Evolutionary conservation across 2,888 invertebrate genomes (phyloP), one percentile per base, ranked within the genome.

Genomic region (Punctoribates punctum): DNA sequence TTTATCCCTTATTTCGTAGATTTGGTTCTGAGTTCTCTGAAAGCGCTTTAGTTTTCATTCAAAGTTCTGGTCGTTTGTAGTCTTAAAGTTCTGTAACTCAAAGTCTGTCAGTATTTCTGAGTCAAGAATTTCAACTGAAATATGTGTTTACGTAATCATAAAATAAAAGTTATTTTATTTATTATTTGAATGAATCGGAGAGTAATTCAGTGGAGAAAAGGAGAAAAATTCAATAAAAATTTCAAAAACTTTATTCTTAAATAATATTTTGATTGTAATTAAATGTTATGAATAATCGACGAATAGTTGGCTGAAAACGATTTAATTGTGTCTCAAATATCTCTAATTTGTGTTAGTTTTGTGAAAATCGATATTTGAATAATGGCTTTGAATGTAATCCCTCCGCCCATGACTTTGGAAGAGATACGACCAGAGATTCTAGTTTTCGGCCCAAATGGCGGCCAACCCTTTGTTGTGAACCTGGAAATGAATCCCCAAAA

Each of bases 401-500:
- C 73, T 13, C 38, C 73, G 13, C n/a, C 76, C 17, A 57, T 73
- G 76, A n/a, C 57, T 60, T 17, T 76, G 11, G 27, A 48, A 20
- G 76, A 76, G 46, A 76, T 76, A 38, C 20, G 54, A 23, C 76
- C 76, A 6, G 76, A 76, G 73, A 48, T 76, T 20, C 2, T 76
- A n/a, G 76, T 73, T 3, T 76, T 54, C 20, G 76, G 76, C 15
- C 76, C 76, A 1, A 60, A 73, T 62, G 76, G 76, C 25, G 73
- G 38, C 8, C 73, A 73, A 60, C 46, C 73, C 0, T 67, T 67
- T 27, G 57, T 73, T 25, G 73, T 76, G 11, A 15, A 23, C 13
- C 65, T 73, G 17, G 73, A 73, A 23, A 48, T 65, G 42, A 73
- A 42, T 23, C 54, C 76, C 2, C 73, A 76, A 42, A 76, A 48